Evolutionary conservation across 1,140 invertebrate species (phyloP), one percentile per base, ranked within the genome.

Genomic region (Zaprionus inermis): DNA sequence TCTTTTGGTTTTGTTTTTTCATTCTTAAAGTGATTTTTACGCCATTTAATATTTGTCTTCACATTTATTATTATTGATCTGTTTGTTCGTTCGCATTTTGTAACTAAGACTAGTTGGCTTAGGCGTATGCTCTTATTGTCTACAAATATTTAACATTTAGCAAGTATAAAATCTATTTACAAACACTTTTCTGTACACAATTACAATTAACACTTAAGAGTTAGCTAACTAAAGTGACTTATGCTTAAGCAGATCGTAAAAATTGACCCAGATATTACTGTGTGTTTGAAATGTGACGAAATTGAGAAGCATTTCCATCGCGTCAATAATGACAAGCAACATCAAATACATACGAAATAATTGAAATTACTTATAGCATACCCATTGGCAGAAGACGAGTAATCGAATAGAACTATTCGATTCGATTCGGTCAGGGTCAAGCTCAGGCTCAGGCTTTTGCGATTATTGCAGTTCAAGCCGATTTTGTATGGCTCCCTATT

Each of bases 141-240:
- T 88, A 89, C 79, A 89, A 83, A 88, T 88, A 88, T 88, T 89
- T 89, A 88, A 86, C 79, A 88, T 78, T 83, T 78, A 86, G 78
- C 79, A 86, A 67, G 64, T 74, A 74, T 72, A 73, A 55, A 66
- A 75, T 72, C 79, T 88, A 88, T 88, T 89, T 88, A 88, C 83
- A 88, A 74, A 88, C 71, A 12, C 67, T 88, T 66, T 46, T 79
- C 79, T 89, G 76, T 86, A 81, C 78, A 81, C 70, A 81, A 38
- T 64, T 54, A 84, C 63, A 89, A 80, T 88, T 89, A 88, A 72
- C 84, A 81, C 84, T 84, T 88, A 89, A 64, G 57, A 64, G 36
- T 56, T 84, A 83, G 9, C 76, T 78, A 80, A 78, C 70, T 90
- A 90, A 9, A 32, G 54, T 83, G 78, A 79, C 85, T 89, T 89